Base-by-base conservation (phyloP, 1,140 invertebrate species). In the Orchesella cincta region DNA sequence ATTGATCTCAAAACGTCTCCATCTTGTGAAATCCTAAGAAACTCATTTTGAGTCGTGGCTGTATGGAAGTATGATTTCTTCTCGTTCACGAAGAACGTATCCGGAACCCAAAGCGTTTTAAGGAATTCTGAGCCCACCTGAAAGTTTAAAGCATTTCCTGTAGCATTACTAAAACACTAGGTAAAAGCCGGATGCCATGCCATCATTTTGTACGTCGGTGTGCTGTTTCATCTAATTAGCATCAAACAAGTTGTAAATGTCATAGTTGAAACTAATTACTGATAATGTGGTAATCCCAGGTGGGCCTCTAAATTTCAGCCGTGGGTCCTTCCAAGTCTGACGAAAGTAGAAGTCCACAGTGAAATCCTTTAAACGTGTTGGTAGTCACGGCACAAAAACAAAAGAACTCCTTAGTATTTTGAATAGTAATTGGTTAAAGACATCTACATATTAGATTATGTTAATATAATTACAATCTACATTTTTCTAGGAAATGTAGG, bases 1-100 rank as follows among this genome's bases (percentile, higher is more conserved):
- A 97, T 97, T 89, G 94, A 96, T 86, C 95, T 90, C 80, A 96
- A 94, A 84, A 98, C 96, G 85, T 93, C 93, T 84, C 96, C 96
- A 81, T 94, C 94, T 86, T 95, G 92, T 88, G 95, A 93, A 86
- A 98, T 96, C 81, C 96, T 90, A 87, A 98, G 95, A 89, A 98
- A 96, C 88, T 97, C 95, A 89, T 98, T 97, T 87, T 93, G 95
- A 82, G 96, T 97, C 85, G 96, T 98, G 79, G 96, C 95, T 86
- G 94, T 93, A 88, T 98, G 97, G 89, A 98, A 98, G 89, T 97
- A 97, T 80, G 95, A 97, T 88, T 96, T 95, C 89, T 98, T 98
- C 88, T 98, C 96, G 87, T 98, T 98, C 83, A 94, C 96, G 89
- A 98, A 98, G 89, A 97, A 97, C 81, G 96, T 98, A 88, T 98